A percentile compares a stretch with the other conserved stretches of the same genome.
Evolutionary conservation across 1,140 invertebrate genomes (phyloP).

Genomic region (Pogonus chalceus): DNA sequence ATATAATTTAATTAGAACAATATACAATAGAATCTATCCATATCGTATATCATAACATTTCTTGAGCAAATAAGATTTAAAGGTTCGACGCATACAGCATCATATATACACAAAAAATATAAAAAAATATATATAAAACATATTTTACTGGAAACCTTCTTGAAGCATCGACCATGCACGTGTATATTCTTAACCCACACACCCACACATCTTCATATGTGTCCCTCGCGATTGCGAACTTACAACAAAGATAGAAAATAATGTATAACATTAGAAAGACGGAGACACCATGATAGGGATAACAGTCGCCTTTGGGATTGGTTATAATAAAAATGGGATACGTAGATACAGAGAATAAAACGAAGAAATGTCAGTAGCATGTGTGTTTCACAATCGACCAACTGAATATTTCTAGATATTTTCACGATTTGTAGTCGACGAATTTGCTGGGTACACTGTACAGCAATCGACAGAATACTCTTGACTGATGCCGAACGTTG

Average conservation of each 20-base stretch:
- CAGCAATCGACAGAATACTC: constrained; percentile 23
- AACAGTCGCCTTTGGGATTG: constrained; percentile 22
- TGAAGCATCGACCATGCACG: not conserved
- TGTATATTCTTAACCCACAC: not conserved
- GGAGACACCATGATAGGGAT: not conserved
- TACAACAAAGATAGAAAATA: not conserved
- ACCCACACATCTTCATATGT: not conserved
- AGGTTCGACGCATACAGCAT: too few species aligned
- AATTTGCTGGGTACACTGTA: constrained; percentile 14
- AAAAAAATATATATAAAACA: constrained; percentile 2
- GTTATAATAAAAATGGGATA: constrained; percentile 34
- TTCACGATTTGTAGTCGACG: not conserved
- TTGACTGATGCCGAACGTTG: constrained; percentile 25
- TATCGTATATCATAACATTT: too few species aligned
- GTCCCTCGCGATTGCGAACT: not conserved
- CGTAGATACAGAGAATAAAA: constrained; percentile 32
- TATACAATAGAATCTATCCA: too few species aligned
- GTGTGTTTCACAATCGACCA: constrained; percentile 19
- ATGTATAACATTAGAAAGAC: not conserved
- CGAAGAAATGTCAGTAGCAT: constrained; percentile 31
- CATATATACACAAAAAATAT: too few species aligned
- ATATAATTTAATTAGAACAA: too few species aligned
- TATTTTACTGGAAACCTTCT: not conserved
- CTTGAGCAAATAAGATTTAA: too few species aligned
- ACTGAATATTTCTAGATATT: not conserved